A percentile compares a stretch with the other conserved stretches of the same genome.
Evolutionary conservation across 2,797 vertebrate species (phyloP).

Genomic region (Scolopax bukidnonensis): DNA sequence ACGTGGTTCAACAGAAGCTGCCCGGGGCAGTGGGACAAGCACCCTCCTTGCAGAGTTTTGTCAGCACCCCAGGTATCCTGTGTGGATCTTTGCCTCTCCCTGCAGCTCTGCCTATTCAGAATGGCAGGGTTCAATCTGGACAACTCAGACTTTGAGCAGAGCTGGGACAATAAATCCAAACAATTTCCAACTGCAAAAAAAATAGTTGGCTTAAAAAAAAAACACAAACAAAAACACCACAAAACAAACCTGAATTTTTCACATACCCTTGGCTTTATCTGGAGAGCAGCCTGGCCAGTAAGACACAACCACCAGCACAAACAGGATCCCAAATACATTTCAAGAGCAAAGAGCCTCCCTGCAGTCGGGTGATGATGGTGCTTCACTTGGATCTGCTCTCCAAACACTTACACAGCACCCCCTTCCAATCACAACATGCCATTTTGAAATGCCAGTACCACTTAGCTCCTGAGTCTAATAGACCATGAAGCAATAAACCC

Average conservation of each 20-base stretch:
- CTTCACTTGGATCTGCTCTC: slow-evolving; percentile 57
- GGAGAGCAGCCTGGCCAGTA: slow-evolving; percentile 21
- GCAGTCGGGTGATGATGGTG: not conserved
- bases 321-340: slow-evolving; percentile 20
- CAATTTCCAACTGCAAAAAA: not conserved
- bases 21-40: not conserved
- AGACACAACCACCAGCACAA: slow-evolving; percentile 48
- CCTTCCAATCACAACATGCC: slow-evolving; percentile 65
- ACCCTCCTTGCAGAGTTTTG: not conserved
- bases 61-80: not conserved
- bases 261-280: slow-evolving; percentile 54
- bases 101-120: not conserved
- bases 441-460: slow-evolving; percentile 59
- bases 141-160: not conserved
- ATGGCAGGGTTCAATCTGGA: not conserved
- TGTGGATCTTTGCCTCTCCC: not conserved
- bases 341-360: slow-evolving; percentile 27
- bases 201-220: not conserved
- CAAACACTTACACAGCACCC: slow-evolving; percentile 64
- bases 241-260: slow-evolving; percentile 1
- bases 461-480: slow-evolving; percentile 49
- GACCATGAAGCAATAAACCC: slow-evolving; percentile 53
- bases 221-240: not conserved
- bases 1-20: not conserved
- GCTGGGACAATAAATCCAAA: not conserved